These are phyloP conservation scores for Aleiodes sp. DNA, from an alignment of 1,140 invertebrate species.

Conservation along the genomic window DNA sequence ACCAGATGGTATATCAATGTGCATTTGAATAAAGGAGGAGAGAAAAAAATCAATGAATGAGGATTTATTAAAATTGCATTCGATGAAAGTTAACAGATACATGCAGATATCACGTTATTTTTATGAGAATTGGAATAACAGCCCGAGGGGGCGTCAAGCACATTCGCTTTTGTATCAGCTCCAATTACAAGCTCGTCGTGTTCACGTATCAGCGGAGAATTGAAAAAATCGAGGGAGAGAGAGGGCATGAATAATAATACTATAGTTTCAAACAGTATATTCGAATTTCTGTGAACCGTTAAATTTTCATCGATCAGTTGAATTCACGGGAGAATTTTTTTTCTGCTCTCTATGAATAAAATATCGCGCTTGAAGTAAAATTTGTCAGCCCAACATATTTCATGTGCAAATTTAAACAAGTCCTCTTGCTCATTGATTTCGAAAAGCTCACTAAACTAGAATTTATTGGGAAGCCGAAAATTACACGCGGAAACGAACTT, in stretches of 20 bases:
- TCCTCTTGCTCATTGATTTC: neutral
- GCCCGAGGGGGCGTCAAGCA: slow-evolving; percentile 6
- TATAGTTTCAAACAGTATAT: no score
- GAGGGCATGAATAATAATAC: no score
- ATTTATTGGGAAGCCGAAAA: neutral
- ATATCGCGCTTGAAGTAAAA: neutral
- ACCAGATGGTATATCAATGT: no score
- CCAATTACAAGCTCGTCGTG: neutral
- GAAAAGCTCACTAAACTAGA: neutral
- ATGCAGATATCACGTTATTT: neutral
- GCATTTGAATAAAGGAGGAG: no score
- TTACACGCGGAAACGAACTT: neutral
- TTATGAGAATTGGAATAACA: neutral
- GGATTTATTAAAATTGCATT: neutral
- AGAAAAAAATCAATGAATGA: no score
- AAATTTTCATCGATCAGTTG: neutral
- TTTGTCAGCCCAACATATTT: neutral
- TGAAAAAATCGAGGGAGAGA: no score
- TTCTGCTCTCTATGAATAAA: slow-evolving; percentile 2
- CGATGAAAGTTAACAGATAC: neutral
- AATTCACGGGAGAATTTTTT: neutral
- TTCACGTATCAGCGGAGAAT: neutral
- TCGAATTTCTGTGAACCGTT: neutral
- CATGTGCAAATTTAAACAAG: neutral
- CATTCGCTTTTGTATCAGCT: neutral